Conservation (phyloP, 2,888 invertebrate genomes). For the Emmelina monodactyla region DNA sequence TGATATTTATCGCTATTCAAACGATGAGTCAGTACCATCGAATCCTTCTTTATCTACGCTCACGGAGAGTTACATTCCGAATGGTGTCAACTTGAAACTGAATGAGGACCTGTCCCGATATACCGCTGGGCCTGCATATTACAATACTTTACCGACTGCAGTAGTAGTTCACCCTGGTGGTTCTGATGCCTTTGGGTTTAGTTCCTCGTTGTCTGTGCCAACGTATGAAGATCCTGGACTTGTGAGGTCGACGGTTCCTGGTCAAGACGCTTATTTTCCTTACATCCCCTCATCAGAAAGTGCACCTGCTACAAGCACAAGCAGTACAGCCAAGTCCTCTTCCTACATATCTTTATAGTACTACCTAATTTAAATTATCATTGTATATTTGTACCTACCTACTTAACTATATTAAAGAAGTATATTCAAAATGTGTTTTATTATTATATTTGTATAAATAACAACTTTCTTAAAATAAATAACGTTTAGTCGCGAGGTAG, state of each 20-base stretch:
- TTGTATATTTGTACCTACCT: no score
- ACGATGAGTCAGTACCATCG: slow-evolving; percentile 51
- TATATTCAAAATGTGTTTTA: no score
- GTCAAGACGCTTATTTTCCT: slow-evolving; percentile 33
- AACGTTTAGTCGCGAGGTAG: no score
- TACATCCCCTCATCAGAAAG: not conserved
- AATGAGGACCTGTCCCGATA: slow-evolving; percentile 45
- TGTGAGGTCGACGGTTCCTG: not conserved
- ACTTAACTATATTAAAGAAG: no score
- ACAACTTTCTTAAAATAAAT: no score
- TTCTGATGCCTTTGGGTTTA: slow-evolving; percentile 37
- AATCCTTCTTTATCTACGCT: slow-evolving; percentile 39
- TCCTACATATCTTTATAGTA: slow-evolving; percentile 45
- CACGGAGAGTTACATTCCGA: slow-evolving; percentile 49
- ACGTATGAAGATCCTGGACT: slow-evolving; percentile 38
- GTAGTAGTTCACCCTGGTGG: slow-evolving; percentile 36
- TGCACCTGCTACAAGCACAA: not conserved
- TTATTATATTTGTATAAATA: no score
- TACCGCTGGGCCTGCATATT: slow-evolving; percentile 33
- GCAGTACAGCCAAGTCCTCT: slow-evolving; percentile 34
- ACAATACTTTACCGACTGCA: slow-evolving; percentile 33
- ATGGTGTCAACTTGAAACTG: slow-evolving; percentile 45
- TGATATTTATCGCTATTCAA: slow-evolving; percentile 50
- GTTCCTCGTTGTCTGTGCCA: slow-evolving; percentile 28
- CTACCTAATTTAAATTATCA: not conserved